Evolutionary conservation across 2,888 invertebrate species (phyloP).

Genomic region (Leptinotarsa tumamoca): DNA sequence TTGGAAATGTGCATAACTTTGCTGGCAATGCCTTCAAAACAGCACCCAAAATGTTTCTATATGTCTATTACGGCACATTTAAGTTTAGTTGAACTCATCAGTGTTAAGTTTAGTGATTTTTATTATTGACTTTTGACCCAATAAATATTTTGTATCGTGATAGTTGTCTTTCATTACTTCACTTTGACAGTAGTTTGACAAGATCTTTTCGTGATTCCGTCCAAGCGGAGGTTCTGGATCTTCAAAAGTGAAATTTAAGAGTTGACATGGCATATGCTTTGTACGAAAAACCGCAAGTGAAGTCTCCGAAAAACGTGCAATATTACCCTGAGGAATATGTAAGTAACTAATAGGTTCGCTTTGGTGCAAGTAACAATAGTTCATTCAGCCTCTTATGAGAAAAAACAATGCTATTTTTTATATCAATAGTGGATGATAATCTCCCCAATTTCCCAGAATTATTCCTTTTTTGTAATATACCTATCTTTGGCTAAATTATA

Average conservation of each 20-base stretch:
- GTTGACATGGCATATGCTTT: conserved; percentile 38
- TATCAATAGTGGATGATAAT: too few relatives aligned
- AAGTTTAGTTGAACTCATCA: conserved; percentile 61
- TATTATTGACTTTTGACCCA: conserved; percentile 63
- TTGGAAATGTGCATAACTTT: conserved; percentile 10
- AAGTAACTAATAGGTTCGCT: conserved; percentile 27
- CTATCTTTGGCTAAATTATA: too few relatives aligned
- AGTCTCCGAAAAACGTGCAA: conserved; percentile 22
- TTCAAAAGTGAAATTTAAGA: conserved; percentile 37
- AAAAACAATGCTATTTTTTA: too few relatives aligned
- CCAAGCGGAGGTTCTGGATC: conserved; percentile 32
- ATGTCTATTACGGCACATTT: conserved; percentile 63
- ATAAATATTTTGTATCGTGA: conserved; percentile 66
- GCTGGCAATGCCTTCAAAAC: conserved; percentile 15
- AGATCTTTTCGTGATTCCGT: conserved; percentile 30
- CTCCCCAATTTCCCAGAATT: too few relatives aligned
- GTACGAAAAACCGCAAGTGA: conserved; percentile 30
- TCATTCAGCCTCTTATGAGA: too few relatives aligned
- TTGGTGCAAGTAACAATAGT: too few relatives aligned
- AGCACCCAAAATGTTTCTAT: conserved; percentile 56
- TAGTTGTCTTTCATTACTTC: conserved; percentile 19
- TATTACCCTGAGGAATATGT: conserved; percentile 51
- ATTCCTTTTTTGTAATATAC: too few relatives aligned
- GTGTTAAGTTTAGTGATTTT: conserved; percentile 62
- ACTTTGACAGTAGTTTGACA: conserved; percentile 37